Base-by-base conservation (phyloP, 1,140 invertebrate species). In the Diprion similis region DNA sequence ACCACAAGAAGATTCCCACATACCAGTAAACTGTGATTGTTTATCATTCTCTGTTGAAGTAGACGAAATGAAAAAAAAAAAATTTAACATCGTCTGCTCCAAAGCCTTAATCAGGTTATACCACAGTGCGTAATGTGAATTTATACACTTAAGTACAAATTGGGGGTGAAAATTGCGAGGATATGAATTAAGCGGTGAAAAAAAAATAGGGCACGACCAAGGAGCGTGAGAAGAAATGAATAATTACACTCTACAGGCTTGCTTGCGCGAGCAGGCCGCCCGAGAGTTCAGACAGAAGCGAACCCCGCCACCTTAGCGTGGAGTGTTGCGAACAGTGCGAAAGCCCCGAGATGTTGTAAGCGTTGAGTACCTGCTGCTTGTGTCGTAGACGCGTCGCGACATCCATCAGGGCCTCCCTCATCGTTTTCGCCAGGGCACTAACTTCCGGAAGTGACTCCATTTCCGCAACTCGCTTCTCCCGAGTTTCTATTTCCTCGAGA, bases 361-460 rank as follows among this genome's bases (percentile, higher is more conserved):
- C 79, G 78, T 77, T 74, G 80, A 82, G 76, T 88, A 88, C 87
- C 87, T 87, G 85, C 83, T 87, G 84, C 84, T 81, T 83, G 76
- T 82, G 76, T 76, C 77, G 78, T 66, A 88, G 76, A 74, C 78
- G 80, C 72, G 75, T 78, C 37, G 80, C 73, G 67, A 84, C 77
- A 17, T 87, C 84, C 74, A 83, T 71, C 66, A 88, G 74, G 48
- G 82, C 82, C 66, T 83, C 80, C 73, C 82, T 85, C 71, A 88
- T 67, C 67, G 76, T 81, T 69, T 75, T 84, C 51, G 86, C 86
- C 70, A 86, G 75, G 45, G 66, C 77, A 70, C 78, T 80, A n/a
- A 88, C 79, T 81, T 88, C 86, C 46, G 82, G 79, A 75, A 86
- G 72, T 15, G 79, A 73, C 76, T 88, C 86, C 68, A 87, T 76